Evolutionary conservation across 2,113 vertebrate genomes (phyloP).

Genomic region (Chiloscyllium plagiosum): DNA sequence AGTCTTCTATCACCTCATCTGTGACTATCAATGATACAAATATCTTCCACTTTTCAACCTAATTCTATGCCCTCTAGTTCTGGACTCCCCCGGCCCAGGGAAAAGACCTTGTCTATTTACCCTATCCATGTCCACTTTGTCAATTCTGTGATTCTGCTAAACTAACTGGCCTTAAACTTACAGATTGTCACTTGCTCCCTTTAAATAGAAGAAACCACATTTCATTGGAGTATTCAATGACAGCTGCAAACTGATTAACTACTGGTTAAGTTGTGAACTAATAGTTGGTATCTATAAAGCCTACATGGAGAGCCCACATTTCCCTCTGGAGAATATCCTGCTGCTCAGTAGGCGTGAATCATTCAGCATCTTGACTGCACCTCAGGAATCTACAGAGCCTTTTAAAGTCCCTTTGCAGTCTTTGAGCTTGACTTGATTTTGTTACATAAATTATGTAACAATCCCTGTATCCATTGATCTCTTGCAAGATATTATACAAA

Average conservation of each 20-base stretch:
- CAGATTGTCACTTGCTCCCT: neutral
- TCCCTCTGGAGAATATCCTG: neutral
- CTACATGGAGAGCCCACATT: neutral
- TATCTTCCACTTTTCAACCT: too few species aligned
- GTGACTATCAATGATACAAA: too few species aligned
- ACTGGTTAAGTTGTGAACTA: neutral
- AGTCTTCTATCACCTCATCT: too few species aligned
- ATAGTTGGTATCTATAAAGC: neutral
- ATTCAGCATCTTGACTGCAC: neutral
- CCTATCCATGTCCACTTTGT: too few species aligned
- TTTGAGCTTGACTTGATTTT: neutral
- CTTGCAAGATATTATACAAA: neutral
- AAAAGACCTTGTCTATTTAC: too few species aligned
- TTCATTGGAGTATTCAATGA: neutral
- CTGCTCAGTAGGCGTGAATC: neutral
- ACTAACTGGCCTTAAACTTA: neutral
- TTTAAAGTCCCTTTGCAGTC: neutral
- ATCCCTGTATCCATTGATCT: neutral
- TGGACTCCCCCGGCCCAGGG: too few species aligned
- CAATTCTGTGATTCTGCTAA: too few species aligned
- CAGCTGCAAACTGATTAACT: neutral
- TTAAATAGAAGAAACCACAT: neutral
- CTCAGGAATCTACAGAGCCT: neutral
- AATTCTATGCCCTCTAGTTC: too few species aligned
- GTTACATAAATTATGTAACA: neutral